Evolutionary conservation across 2,797 vertebrate species (phyloP).

Genomic region (Podargus strigoides): DNA sequence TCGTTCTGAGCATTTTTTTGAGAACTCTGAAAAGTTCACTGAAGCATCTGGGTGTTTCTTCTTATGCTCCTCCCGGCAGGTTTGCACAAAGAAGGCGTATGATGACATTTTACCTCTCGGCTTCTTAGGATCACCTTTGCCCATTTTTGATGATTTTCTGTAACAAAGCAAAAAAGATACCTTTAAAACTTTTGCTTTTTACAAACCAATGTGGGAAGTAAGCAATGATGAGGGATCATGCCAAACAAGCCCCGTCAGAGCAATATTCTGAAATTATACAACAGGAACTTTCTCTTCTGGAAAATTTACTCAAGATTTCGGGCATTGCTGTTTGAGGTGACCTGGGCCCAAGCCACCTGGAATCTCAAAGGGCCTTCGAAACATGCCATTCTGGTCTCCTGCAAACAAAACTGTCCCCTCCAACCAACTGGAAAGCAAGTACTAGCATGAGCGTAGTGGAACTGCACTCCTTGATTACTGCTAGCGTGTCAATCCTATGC

Average conservation of each 20-base stretch:
- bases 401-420: not conserved
- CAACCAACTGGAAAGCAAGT: not conserved
- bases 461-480: not conserved
- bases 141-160: conserved; percentile 84
- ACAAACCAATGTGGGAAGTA: not conserved
- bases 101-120: conserved; percentile 98
- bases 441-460: not conserved
- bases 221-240: not conserved
- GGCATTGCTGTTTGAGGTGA: not conserved
- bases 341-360: not conserved
- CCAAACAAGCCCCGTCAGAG: not conserved
- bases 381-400: accelerated
- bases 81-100: conserved; percentile 98
- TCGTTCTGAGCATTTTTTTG: conserved; percentile 97
- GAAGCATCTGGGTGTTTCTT: conserved; percentile 94
- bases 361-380: not conserved
- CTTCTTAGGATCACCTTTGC: conserved; percentile 92
- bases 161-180: not conserved
- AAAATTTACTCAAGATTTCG: not conserved
- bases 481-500: not conserved
- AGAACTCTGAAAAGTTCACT: conserved; percentile 97
- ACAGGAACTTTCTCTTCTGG: not conserved
- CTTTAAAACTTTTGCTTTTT: not conserved
- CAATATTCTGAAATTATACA: not conserved
- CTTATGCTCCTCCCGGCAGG: conserved; percentile 96